phyloP scores from a whole-genome alignment of 2,113 vertebrate species.

The Montifringilla adamsi region DNA sequence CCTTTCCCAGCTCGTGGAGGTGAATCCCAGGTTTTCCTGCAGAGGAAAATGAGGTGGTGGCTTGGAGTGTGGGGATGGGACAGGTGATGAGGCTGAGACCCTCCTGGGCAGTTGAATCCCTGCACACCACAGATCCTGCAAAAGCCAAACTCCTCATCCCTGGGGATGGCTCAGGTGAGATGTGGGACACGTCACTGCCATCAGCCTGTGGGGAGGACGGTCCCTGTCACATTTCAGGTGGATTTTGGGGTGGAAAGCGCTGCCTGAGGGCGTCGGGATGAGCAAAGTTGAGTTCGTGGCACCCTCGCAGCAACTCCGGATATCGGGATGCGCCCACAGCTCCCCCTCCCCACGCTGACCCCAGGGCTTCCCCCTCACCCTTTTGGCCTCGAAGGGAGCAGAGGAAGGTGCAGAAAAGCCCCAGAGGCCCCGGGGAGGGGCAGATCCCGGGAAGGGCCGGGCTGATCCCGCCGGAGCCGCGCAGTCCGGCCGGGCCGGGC shows the following conservation, averaged over 20 bases:
- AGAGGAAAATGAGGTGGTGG: background rate
- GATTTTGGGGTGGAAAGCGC: background rate
- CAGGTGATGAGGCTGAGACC: background rate
- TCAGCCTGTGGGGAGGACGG: rapidly evolving
- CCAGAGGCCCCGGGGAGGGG: background rate
- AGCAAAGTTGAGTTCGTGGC: background rate
- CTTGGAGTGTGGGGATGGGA: background rate
- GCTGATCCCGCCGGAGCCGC: background rate
- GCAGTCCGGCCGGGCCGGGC: background rate
- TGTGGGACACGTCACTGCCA: background rate
- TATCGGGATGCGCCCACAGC: rapidly evolving
- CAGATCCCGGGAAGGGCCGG: background rate
- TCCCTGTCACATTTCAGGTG: background rate
- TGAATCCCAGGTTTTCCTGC: background rate
- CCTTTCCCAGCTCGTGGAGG: background rate
- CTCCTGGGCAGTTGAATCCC: too few relatives aligned
- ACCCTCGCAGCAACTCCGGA: rapidly evolving
- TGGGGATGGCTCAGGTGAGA: background rate
- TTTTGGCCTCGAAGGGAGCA: rapidly evolving
- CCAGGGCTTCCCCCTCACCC: background rate
- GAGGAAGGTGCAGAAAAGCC: background rate
- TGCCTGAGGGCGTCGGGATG: background rate
- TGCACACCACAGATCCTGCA: rapidly evolving
- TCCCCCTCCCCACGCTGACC: background rate
- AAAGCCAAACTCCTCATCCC: background rate